Conservation (phyloP, 2,888 invertebrate species). For the Adelphocoris suturalis region DNA sequence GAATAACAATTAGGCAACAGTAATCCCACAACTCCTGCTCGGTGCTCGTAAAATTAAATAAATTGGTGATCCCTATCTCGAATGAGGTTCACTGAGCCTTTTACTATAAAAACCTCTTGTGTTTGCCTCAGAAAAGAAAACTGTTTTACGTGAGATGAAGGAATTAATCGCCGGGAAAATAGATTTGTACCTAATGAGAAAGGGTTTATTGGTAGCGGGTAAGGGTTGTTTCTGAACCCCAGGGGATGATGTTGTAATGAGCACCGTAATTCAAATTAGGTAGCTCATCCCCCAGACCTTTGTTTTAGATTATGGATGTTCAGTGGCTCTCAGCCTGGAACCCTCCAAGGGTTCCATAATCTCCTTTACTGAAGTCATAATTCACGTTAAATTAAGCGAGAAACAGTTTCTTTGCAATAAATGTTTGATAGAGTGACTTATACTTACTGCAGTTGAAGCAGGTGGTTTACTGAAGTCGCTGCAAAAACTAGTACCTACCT, state of each 20-base stretch:
- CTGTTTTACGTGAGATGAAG: neutral
- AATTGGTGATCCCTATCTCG: no score
- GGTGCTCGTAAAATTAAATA: no score
- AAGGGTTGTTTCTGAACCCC: neutral
- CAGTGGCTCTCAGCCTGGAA: conserved; percentile 26
- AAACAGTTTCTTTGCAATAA: neutral
- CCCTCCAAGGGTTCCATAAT: conserved; percentile 1
- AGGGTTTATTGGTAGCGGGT: neutral
- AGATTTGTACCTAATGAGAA: conserved; percentile 1
- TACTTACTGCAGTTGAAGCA: neutral
- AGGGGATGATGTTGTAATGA: conserved; percentile 36
- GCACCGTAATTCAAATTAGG: conserved; percentile 39
- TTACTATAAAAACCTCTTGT: neutral
- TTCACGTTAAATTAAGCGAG: conserved; percentile 8
- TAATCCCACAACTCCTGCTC: no score
- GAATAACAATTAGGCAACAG: no score
- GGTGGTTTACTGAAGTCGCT: neutral
- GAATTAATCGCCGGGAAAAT: neutral
- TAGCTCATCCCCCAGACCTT: conserved; percentile 34
- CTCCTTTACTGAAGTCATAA: conserved; percentile 27
- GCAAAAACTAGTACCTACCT: neutral
- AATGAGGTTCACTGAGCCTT: no score
- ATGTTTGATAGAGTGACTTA: neutral
- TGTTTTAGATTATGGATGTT: conserved; percentile 39
- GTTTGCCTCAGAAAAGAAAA: neutral